A percentile compares a stretch with the other conserved stretches of the same genome.
Conservation (phyloP, 1,140 invertebrate genomes). For the Phymastichus coffea region DNA sequence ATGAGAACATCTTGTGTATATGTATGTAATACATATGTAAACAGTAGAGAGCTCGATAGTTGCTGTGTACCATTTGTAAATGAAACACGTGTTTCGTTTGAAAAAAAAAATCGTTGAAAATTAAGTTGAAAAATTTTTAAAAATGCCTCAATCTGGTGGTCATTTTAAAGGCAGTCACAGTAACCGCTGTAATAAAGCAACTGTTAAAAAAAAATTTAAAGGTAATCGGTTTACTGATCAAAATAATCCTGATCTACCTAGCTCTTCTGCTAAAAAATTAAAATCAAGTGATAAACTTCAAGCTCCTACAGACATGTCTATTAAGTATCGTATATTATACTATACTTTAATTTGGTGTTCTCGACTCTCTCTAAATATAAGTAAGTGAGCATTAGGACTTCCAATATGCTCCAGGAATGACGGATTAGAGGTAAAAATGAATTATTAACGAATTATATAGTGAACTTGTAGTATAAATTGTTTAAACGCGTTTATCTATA, state of each 20-base stretch:
- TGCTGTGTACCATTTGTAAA: neutral
- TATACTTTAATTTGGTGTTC: constrained; percentile 8
- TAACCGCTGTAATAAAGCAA: neutral
- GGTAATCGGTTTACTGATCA: neutral
- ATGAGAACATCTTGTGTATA: neutral
- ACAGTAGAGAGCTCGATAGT: neutral
- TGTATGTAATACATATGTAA: neutral
- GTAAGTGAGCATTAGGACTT: too few relatives aligned
- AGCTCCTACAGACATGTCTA: neutral
- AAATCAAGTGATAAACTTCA: neutral
- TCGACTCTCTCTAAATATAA: neutral
- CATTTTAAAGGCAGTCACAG: neutral
- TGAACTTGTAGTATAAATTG: too few relatives aligned
- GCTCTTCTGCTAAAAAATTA: neutral
- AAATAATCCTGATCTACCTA: neutral
- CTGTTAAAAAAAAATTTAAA: neutral
- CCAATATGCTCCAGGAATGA: too few relatives aligned
- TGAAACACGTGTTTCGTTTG: neutral
- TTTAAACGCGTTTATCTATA: too few relatives aligned
- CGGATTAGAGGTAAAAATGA: too few relatives aligned
- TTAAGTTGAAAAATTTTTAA: neutral
- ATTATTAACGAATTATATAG: too few relatives aligned
- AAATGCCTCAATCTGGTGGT: neutral
- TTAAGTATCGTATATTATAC: neutral
- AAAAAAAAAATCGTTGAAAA: neutral